phyloP scores from a whole-genome alignment of 2,797 vertebrate species.

The Characodon lateralis region DNA sequence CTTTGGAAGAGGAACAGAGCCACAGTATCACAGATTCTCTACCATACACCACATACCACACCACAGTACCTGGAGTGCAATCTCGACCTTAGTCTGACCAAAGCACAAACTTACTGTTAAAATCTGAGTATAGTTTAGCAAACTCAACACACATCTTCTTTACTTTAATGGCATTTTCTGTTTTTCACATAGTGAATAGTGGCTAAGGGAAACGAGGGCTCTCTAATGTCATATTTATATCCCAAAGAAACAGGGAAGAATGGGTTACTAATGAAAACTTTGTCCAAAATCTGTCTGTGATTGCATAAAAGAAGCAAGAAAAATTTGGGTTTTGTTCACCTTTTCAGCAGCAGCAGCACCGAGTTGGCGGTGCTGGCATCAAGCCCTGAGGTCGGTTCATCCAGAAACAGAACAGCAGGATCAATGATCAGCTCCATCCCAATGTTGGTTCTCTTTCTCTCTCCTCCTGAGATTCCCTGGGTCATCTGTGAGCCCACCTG shows the following conservation, averaged over 20 bases:
- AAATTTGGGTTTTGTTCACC: slow-evolving; percentile 67
- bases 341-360: slow-evolving; percentile 90
- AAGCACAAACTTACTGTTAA: too few relatives aligned
- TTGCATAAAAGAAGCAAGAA: not conserved
- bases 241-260: too few relatives aligned
- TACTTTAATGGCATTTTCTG: not conserved
- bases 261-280: too few relatives aligned
- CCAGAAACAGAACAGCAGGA: slow-evolving; percentile 91
- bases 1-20: too few relatives aligned
- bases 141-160: not conserved
- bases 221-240: too few relatives aligned
- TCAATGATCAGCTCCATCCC: slow-evolving; percentile 96
- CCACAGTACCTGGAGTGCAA: too few relatives aligned
- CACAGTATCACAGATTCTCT: too few relatives aligned
- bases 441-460: slow-evolving; percentile 94
- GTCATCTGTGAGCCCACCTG: slow-evolving; percentile 91
- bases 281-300: not conserved
- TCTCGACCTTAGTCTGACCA: too few relatives aligned
- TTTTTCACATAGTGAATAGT: too few relatives aligned
- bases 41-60: too few relatives aligned
- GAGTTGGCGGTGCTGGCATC: slow-evolving; percentile 94
- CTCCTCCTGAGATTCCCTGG: slow-evolving; percentile 93
- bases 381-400: slow-evolving; percentile 94
- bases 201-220: not conserved
- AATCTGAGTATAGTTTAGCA: too few relatives aligned